Percentiles rank a stretch among this genome's conserved stretches.
phyloP scores from a whole-genome alignment of 2,797 vertebrate genomes.

The Tachyglossus aculeatus region DNA sequence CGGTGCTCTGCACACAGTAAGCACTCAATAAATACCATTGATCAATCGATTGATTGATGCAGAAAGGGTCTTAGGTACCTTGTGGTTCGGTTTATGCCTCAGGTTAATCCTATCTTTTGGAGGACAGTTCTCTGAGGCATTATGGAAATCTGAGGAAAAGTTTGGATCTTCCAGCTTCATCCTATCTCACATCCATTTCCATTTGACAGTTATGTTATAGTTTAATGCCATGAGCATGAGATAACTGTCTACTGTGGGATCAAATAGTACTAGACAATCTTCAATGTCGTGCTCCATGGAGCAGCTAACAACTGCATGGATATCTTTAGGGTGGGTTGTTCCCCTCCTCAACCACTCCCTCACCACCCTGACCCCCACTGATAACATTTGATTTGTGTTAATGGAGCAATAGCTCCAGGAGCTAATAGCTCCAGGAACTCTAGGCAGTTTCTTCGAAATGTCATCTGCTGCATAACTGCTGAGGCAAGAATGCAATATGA shows the following conservation, averaged over 20 bases:
- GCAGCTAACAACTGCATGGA: background rate
- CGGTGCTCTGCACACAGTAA: no score
- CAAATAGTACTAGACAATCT: background rate
- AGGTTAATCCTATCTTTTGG: no score
- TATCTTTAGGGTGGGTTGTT: no score
- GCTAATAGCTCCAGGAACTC: background rate
- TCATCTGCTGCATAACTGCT: background rate
- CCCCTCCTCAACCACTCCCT: no score
- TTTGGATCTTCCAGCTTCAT: background rate
- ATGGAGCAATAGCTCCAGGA: background rate
- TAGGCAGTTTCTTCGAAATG: background rate
- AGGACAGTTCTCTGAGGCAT: no score
- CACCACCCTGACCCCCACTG: no score
- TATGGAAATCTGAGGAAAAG: background rate
- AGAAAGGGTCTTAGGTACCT: no score
- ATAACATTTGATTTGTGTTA: background rate
- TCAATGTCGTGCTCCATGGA: background rate
- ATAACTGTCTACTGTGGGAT: background rate
- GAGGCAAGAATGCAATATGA: background rate
- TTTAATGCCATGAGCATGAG: background rate
- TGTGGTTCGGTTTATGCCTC: no score
- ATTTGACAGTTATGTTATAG: background rate
- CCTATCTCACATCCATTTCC: fast-evolving
- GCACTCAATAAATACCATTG: no score
- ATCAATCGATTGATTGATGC: no score